Evolutionary conservation across 2,888 invertebrate species (phyloP).

Genomic region (Autographa pulchrina): DNA sequence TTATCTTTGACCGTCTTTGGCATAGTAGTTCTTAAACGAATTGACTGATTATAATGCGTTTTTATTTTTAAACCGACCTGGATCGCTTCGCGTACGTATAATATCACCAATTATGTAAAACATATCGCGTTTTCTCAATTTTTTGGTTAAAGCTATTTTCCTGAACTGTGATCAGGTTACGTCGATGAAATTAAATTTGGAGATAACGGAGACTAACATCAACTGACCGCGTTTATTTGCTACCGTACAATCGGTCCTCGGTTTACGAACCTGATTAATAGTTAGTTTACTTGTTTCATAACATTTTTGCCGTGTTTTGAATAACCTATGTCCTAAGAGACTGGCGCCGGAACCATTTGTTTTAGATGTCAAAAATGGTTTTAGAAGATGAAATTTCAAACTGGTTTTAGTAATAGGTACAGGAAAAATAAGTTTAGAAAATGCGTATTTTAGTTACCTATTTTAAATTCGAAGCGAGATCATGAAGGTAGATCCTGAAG

Average conservation of each 20-base stretch:
- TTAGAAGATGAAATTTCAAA: conserved; percentile 45
- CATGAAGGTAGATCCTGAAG: no score
- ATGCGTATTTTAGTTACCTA: conserved; percentile 18
- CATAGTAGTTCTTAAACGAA: no score
- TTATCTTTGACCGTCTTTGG: no score
- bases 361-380: conserved; percentile 50
- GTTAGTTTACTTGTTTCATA: conserved; percentile 42
- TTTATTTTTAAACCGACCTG: no score
- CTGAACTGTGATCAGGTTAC: no score
- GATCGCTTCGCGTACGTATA: no score
- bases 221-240: background rate
- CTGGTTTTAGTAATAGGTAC: conserved; percentile 34
- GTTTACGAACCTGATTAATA: conserved; percentile 52
- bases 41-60: no score
- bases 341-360: conserved; percentile 39
- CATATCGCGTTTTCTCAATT: no score
- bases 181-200: background rate
- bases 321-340: conserved; percentile 47
- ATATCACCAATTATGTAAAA: no score
- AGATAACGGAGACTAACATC: background rate
- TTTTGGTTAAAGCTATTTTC: no score
- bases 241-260: background rate
- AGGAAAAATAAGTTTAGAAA: conserved; percentile 22
- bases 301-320: conserved; percentile 48
- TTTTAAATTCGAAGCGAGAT: background rate